Base-by-base conservation (phyloP, 1,140 invertebrate genomes). In the Cardiocondyla obscurior region DNA sequence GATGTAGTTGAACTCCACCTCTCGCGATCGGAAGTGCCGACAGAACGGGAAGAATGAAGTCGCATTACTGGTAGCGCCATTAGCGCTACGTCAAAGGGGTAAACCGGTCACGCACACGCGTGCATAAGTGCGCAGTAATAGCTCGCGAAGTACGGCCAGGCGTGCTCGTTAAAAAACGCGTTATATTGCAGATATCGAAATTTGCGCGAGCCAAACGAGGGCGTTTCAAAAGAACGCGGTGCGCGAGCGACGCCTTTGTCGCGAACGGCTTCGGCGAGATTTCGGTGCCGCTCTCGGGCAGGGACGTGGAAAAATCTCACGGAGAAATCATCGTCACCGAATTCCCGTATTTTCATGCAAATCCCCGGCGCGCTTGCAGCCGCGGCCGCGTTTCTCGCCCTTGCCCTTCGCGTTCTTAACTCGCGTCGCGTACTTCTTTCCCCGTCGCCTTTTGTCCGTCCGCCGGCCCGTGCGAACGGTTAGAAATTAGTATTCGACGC, bases 331-430 rank as follows among this genome's bases (percentile, higher is more conserved):
- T 77, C 70, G 82, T 73, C 84, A 89, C 83, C 86, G 57, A 88
- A 72, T 89, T 85, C 82, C 53, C 76, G 77, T 81, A 89, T 89
- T 89, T 89, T 89, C 86, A 89, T 89, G 88, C 82, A 89, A 89
- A 89, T 89, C 82, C 67, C 14, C 62, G 51, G 53, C 39, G 62
- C n/a, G n/a, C n/a, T 14, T 81, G 53, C 69, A 33, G 28, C 28
- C 36, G 28, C 28, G 33, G 25, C 10, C 3, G 19, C 28, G 64
- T 28, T 19, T 30, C 25, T 58, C 57, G 19, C n/a, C 22, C 60
- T 36, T 22, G 36, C 42, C 19, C 39, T n/a, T 49, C 30, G 72
- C 57, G 36, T n/a, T 51, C 36, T 65, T 44, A 30, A 67, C 57
- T 62, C 22, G 51, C 51, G 58, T 81, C 81, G 74, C 36, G 73